Evolutionary conservation across 2,888 invertebrate species (phyloP), one percentile per base, ranked within the genome.

Genomic region (Blastobasis adustella): DNA sequence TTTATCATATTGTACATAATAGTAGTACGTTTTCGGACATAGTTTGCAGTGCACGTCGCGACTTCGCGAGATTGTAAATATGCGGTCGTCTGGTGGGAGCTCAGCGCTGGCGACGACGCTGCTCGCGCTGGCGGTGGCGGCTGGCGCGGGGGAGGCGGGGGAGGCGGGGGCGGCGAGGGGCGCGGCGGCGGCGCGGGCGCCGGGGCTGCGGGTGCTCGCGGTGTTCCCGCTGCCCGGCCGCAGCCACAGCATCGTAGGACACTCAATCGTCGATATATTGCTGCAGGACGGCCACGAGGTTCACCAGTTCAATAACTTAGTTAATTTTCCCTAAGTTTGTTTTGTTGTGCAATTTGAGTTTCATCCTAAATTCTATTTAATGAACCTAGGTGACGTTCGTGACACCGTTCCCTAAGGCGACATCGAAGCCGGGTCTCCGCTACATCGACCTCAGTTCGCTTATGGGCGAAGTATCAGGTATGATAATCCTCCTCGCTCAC

Each of bases 381-480:
- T 41, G 7, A 8, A n/a, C 47, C 9, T 60, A 80, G 81, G 77
- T 81, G 41, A 77, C 79, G 4, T 76, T 72, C 58, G 64, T 79
- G 52, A 69, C 75, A 1, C 66, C 72, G 4, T 65, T 57, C 10
- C 69, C 71, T 3, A 55, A 62, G 49, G 54, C 67, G 46, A 52
- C 56, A 23, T 52, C 59, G 9, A 51, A 46, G 8, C 57, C 57
- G 4, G 63, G 60, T 4, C 64, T 79, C 5, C 65, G 56, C 4
- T 61, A 62, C 45, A 56, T 75, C 9, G 65, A 76, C 48, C 63
- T 76, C 52, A 69, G 66, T 52, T 67, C 73, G 0, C 55, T 58
- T 5, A 49, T 52, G 1, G 51, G 49, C n/a, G 53, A 49, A 37
- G 46, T 7, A 45, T 23, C 23, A 23, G 23, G 23, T 23, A 23